Conservation (phyloP, 2,797 vertebrate species). For the Bovichtus diacanthus region DNA sequence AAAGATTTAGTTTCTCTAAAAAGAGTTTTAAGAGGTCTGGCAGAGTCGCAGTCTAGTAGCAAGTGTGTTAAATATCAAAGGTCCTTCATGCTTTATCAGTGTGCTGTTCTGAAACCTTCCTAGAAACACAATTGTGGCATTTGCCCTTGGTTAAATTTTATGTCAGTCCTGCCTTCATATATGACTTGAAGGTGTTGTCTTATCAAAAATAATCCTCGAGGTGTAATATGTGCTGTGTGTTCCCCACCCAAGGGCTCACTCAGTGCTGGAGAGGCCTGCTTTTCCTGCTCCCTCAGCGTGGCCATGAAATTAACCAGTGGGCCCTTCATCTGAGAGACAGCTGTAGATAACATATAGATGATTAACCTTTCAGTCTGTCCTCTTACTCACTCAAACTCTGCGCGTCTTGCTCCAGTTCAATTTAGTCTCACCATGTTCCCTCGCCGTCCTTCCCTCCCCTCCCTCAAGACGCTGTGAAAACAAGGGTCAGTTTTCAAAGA, state of each 20-base stretch:
- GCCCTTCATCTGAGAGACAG: slow-evolving; percentile 51
- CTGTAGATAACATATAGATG: slow-evolving; percentile 58
- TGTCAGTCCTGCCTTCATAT: slow-evolving; percentile 31
- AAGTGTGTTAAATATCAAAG: slow-evolving; percentile 32
- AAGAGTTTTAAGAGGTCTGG: slow-evolving; percentile 12
- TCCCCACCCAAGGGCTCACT: slow-evolving; percentile 67
- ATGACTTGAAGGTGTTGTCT: slow-evolving; percentile 19
- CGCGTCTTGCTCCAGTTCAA: slow-evolving; percentile 47
- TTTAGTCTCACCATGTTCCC: slow-evolving; percentile 46
- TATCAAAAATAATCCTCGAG: slow-evolving; percentile 62
- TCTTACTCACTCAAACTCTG: slow-evolving; percentile 17
- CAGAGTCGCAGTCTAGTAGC: slow-evolving; percentile 3
- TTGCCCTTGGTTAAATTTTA: slow-evolving; percentile 17
- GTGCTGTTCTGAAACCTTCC: slow-evolving; percentile 17
- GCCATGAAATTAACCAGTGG: slow-evolving; percentile 56
- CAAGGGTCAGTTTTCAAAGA: slow-evolving; percentile 69
- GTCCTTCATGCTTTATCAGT: slow-evolving; percentile 14
- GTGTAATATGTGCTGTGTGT: slow-evolving; percentile 56
- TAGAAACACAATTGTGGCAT: not conserved
- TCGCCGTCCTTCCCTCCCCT: not conserved
- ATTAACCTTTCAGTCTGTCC: slow-evolving; percentile 53
- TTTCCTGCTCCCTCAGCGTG: slow-evolving; percentile 31
- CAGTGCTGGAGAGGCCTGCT: slow-evolving; percentile 6
- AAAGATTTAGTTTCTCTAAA: slow-evolving; percentile 23
- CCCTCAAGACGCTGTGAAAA: slow-evolving; percentile 59